Evolutionary conservation across 2,888 invertebrate genomes (phyloP).

Genomic region (Stegophylla sp.): DNA sequence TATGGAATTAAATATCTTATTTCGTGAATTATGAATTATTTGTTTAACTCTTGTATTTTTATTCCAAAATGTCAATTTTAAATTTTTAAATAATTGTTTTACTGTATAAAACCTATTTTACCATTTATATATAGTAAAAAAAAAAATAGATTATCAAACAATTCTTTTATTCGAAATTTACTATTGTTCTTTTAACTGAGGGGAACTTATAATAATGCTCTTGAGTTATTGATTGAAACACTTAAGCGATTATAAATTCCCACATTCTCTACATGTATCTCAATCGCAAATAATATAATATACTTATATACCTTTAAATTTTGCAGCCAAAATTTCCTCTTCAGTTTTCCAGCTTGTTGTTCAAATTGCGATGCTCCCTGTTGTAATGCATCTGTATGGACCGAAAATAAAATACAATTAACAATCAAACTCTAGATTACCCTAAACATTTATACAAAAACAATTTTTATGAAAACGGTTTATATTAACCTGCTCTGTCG

Average conservation of each 20-base stretch:
- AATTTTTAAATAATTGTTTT: neutral
- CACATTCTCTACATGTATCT: neutral
- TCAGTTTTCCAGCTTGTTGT: conserved; percentile 94
- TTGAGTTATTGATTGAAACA: neutral
- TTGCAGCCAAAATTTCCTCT: conserved; percentile 97
- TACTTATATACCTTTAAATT: conserved; percentile 86
- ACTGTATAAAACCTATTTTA: neutral
- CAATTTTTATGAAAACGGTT: neutral
- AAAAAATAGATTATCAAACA: neutral
- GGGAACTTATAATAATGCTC: neutral
- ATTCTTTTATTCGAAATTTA: neutral
- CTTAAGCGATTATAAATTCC: neutral
- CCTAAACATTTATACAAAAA: neutral
- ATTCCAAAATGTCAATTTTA: neutral
- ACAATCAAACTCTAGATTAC: neutral
- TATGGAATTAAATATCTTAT: too few species aligned
- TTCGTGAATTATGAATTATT: neutral
- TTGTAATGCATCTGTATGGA: conserved; percentile 80
- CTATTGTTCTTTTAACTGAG: neutral
- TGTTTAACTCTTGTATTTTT: neutral
- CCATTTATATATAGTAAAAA: neutral
- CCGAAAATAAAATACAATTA: conserved; percentile 14
- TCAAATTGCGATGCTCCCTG: conserved; percentile 96
- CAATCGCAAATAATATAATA: neutral
- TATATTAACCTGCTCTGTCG: conserved; percentile 81